These are phyloP conservation scores for Ceratina calcarata DNA, from an alignment of 1,140 invertebrate species.

Conservation along the genomic window DNA sequence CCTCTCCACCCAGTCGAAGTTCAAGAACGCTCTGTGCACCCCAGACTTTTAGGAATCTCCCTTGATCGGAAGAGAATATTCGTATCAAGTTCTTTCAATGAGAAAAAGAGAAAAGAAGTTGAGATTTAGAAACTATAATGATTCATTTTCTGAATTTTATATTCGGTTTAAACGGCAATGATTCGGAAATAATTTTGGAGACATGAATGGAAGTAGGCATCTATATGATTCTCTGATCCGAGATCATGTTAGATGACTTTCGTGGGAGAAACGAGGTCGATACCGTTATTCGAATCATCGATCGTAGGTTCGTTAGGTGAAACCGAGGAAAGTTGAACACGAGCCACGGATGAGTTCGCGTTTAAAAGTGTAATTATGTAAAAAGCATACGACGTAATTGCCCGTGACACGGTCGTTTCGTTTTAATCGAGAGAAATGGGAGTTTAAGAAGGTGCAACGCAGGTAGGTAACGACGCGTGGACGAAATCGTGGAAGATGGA, in stretches of 20 bases:
- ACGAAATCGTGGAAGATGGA: conserved; percentile 2
- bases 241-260: no score
- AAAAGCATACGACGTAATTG: background rate
- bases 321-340: no score
- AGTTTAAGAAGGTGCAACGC: background rate
- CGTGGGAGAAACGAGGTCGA: background rate
- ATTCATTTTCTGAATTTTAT: no score
- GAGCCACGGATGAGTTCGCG: no score
- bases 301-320: no score
- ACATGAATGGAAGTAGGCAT: no score
- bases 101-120: background rate
- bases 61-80: background rate
- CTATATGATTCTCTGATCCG: no score
- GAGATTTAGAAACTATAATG: background rate
- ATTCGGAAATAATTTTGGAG: no score
- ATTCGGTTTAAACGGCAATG: no score
- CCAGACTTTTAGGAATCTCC: background rate
- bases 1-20: background rate
- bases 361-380: background rate
- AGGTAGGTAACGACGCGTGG: conserved; percentile 39
- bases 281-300: no score
- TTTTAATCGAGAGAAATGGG: conserved; percentile 11
- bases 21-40: no score
- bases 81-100: background rate
- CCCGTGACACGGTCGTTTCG: background rate